These are phyloP conservation scores for Portevinia maculata DNA, from an alignment of 2,888 invertebrate genomes.

Conservation along the genomic window DNA sequence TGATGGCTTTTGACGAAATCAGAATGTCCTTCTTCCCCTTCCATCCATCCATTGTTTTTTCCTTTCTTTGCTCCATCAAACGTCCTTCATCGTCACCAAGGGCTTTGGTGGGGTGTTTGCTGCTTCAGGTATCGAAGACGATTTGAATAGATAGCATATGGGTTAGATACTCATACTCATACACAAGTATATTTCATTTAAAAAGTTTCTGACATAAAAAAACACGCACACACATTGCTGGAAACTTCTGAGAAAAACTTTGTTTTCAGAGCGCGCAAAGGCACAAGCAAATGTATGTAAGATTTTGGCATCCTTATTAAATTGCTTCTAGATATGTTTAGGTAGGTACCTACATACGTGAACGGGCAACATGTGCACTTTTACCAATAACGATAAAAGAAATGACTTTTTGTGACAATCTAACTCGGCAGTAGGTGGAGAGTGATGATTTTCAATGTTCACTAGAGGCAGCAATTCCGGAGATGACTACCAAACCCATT, in stretches of 20 bases:
- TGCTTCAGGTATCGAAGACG: slow-evolving; percentile 45
- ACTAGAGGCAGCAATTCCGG: slow-evolving; percentile 16
- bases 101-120: slow-evolving; percentile 1
- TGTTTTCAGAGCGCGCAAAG: slow-evolving; percentile 5
- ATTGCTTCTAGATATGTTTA: slow-evolving; percentile 53
- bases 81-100: slow-evolving; percentile 19
- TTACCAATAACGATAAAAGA: slow-evolving; percentile 69
- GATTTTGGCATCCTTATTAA: slow-evolving; percentile 61
- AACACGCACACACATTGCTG: neutral
- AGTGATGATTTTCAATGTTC: slow-evolving; percentile 58
- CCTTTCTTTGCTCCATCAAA: slow-evolving; percentile 5
- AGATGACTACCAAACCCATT: neutral
- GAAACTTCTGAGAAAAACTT: neutral
- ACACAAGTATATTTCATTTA: slow-evolving; percentile 54
- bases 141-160: slow-evolving; percentile 42
- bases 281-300: slow-evolving; percentile 48
- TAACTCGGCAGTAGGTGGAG: slow-evolving; percentile 28
- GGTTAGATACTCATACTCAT: slow-evolving; percentile 45
- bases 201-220: slow-evolving; percentile 17
- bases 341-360: slow-evolving; percentile 21
- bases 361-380: slow-evolving; percentile 62
- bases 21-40: slow-evolving; percentile 44
- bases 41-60: neutral
- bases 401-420: slow-evolving; percentile 66
- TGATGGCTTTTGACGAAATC: slow-evolving; percentile 70